These are phyloP conservation scores for Hephaestus fuliginosus DNA, from an alignment of 2,797 vertebrate genomes.

Conservation along the genomic window DNA sequence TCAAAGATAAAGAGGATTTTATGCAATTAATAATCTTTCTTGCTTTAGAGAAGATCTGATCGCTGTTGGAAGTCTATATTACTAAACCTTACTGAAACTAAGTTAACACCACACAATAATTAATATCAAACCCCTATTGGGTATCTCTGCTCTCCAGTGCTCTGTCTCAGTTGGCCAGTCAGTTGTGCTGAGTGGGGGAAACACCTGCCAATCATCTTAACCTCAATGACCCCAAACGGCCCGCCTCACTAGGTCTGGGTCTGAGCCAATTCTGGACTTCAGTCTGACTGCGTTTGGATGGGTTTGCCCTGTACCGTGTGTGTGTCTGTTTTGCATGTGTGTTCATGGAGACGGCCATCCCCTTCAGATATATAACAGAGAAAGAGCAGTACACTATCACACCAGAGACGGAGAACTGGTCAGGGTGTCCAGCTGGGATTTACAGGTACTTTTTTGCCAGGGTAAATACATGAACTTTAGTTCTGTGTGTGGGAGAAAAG, in stretches of 20 bases:
- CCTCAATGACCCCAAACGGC: conserved; percentile 54
- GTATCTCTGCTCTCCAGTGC: neutral
- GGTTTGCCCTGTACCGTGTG: conserved; percentile 33
- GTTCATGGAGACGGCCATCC: conserved; percentile 66
- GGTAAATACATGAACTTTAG: conserved; percentile 30
- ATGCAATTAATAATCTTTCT: neutral
- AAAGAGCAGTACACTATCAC: conserved; percentile 38
- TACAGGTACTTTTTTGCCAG: conserved; percentile 45
- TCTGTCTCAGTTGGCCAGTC: conserved; percentile 52
- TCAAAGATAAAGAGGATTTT: neutral
- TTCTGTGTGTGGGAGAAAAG: neutral
- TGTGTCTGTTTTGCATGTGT: conserved; percentile 58
- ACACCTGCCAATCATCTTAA: conserved; percentile 52
- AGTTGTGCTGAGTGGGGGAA: conserved; percentile 40
- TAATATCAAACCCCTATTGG: neutral
- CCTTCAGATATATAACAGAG: conserved; percentile 76
- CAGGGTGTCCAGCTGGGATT: conserved; percentile 50
- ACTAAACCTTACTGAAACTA: conserved; percentile 9
- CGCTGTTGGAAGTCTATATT: neutral
- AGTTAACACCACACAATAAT: neutral
- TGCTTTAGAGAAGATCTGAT: neutral
- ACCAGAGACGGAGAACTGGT: conserved; percentile 56
- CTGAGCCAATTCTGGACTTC: conserved; percentile 61
- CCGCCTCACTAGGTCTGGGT: conserved; percentile 52
- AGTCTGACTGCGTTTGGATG: conserved; percentile 42